A percentile compares a stretch with the other conserved stretches of the same genome.
These are phyloP conservation scores for Zootoca vivipara DNA, from an alignment of 2,113 vertebrate species.

Conservation along the genomic window DNA sequence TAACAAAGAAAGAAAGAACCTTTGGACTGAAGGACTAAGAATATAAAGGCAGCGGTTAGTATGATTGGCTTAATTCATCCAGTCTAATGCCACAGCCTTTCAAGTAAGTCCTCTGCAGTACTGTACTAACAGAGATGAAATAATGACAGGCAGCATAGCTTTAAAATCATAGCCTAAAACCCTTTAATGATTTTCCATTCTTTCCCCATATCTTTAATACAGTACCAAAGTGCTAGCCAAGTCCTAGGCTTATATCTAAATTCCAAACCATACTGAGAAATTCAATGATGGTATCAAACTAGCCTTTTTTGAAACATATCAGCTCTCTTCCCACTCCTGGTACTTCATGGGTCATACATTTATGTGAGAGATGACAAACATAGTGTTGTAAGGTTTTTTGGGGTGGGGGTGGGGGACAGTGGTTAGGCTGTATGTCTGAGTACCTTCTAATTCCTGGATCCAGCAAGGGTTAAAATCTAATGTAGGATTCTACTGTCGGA, in stretches of 20 bases:
- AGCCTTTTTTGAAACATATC: too few relatives aligned
- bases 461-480: too few relatives aligned
- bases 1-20: background rate
- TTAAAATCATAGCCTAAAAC: background rate
- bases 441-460: too few relatives aligned
- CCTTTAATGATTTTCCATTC: background rate
- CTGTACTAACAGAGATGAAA: background rate
- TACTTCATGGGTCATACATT: background rate
- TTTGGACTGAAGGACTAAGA: background rate
- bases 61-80: background rate
- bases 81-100: background rate
- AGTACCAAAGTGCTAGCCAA: background rate
- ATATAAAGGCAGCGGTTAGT: background rate
- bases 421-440: too few relatives aligned
- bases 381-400: too few relatives aligned
- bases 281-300: background rate
- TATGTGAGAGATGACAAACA: too few relatives aligned
- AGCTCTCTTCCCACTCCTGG: too few relatives aligned
- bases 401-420: too few relatives aligned
- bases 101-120: background rate
- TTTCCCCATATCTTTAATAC: background rate
- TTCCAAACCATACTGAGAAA: background rate
- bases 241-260: background rate
- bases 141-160: background rate
- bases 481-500: too few relatives aligned